Evolutionary conservation across 2,113 vertebrate species (phyloP).

Genomic region (Anarrhichthys ocellatus): DNA sequence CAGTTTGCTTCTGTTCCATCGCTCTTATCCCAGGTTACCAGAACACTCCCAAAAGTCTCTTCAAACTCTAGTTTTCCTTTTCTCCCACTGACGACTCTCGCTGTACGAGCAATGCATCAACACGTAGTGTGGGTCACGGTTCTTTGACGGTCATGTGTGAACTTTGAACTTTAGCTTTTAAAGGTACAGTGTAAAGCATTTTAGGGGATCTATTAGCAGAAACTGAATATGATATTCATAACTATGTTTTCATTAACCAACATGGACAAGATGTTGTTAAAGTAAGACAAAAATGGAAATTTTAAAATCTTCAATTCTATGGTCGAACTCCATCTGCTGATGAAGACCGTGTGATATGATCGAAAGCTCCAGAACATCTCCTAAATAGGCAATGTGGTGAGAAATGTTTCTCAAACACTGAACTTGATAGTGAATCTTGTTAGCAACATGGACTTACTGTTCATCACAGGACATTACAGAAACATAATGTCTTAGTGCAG

Average conservation of each 20-base stretch:
- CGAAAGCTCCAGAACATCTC: not conserved
- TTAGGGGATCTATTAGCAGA: too few relatives aligned
- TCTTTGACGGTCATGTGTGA: not conserved
- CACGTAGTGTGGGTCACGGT: not conserved
- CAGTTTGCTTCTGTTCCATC: not conserved
- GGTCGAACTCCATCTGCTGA: not conserved
- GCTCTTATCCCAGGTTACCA: constrained; percentile 2
- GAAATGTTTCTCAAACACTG: not conserved
- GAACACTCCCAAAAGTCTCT: not conserved
- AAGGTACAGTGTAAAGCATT: not conserved
- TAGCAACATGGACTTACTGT: too few relatives aligned
- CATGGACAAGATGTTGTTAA: not conserved
- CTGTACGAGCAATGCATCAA: not conserved
- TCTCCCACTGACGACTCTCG: not conserved
- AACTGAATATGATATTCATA: too few relatives aligned
- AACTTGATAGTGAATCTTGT: too few relatives aligned
- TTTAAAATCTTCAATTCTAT: too few relatives aligned
- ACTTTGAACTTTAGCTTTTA: not conserved
- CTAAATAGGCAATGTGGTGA: not conserved
- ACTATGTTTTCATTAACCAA: too few relatives aligned
- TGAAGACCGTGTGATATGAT: not conserved
- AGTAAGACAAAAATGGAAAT: not conserved
- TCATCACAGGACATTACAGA: too few relatives aligned
- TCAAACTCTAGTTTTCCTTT: not conserved
- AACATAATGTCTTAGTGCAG: not conserved